Evolutionary conservation across 2,888 invertebrate genomes (phyloP).

Genomic region (Polietes domitor): DNA sequence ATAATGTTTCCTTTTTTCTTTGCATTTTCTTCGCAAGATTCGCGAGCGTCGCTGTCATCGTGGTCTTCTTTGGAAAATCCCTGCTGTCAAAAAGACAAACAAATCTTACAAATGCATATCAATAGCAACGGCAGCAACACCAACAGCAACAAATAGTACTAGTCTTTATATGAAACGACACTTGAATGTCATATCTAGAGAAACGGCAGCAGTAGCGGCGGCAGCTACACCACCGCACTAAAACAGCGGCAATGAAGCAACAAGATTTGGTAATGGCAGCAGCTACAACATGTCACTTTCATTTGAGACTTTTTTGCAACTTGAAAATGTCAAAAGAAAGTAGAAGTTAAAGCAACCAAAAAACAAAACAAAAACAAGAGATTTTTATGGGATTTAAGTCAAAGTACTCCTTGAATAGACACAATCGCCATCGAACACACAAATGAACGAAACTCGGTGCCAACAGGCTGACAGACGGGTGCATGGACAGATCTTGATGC

Average conservation of each 20-base stretch:
- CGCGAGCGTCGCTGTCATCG: background rate
- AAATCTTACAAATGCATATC: slow-evolving; percentile 55
- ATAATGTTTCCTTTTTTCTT: slow-evolving; percentile 48
- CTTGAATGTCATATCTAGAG: slow-evolving; percentile 40
- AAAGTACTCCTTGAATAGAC: slow-evolving; percentile 42
- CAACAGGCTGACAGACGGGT: background rate
- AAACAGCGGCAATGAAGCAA: slow-evolving; percentile 2
- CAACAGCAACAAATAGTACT: too few relatives aligned
- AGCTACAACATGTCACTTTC: slow-evolving; percentile 65
- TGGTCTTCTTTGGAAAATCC: slow-evolving; percentile 47
- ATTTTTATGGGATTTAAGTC: slow-evolving; percentile 54
- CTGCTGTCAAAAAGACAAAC: slow-evolving; percentile 43
- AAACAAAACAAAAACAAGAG: slow-evolving; percentile 11
- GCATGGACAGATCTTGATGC: too few relatives aligned
- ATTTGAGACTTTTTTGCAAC: slow-evolving; percentile 50
- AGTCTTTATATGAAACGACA: too few relatives aligned
- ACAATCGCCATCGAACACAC: slow-evolving; percentile 16
- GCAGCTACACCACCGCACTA: slow-evolving; percentile 16
- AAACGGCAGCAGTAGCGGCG: slow-evolving; percentile 6
- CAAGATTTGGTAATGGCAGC: slow-evolving; percentile 59
- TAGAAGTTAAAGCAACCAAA: slow-evolving; percentile 48
- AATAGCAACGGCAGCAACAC: slow-evolving; percentile 37
- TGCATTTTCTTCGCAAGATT: background rate
- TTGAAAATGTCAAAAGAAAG: slow-evolving; percentile 46
- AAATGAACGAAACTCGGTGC: too few relatives aligned